Conservation (phyloP, 1,140 invertebrate species). For the Holotrichia oblita region DNA sequence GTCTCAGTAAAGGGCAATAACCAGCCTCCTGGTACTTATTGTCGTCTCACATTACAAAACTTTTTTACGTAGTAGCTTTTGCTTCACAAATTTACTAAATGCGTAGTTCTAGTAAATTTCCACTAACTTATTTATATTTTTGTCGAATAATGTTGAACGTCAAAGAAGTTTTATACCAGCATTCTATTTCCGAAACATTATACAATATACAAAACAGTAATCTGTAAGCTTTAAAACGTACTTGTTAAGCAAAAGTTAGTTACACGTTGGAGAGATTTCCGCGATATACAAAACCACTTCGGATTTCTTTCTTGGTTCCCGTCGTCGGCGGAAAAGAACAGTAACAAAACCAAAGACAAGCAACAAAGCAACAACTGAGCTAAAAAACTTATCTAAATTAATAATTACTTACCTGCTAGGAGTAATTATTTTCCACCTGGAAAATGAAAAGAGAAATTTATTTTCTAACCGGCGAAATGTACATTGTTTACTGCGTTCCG, state of each 20-base stretch:
- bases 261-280: conserved; percentile 2
- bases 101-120: no score
- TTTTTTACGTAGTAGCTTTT: no score
- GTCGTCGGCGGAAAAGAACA: background rate
- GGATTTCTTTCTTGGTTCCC: background rate
- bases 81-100: no score
- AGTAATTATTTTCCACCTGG: conserved; percentile 33
- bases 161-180: background rate
- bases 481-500: conserved; percentile 35
- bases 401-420: conserved; percentile 35
- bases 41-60: no score
- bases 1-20: no score
- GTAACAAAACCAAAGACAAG: conserved; percentile 13
- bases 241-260: conserved; percentile 14
- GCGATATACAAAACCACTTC: background rate
- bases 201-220: background rate
- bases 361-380: conserved; percentile 32
- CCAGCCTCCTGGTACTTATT: no score
- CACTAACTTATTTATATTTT: no score
- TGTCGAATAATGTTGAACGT: no score
- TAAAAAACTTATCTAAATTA: conserved; percentile 33
- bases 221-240: background rate
- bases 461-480: conserved; percentile 33
- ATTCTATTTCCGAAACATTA: background rate
- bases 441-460: conserved; percentile 32